Conservation (phyloP, 2,113 vertebrate species). For the Fulica atra region DNA sequence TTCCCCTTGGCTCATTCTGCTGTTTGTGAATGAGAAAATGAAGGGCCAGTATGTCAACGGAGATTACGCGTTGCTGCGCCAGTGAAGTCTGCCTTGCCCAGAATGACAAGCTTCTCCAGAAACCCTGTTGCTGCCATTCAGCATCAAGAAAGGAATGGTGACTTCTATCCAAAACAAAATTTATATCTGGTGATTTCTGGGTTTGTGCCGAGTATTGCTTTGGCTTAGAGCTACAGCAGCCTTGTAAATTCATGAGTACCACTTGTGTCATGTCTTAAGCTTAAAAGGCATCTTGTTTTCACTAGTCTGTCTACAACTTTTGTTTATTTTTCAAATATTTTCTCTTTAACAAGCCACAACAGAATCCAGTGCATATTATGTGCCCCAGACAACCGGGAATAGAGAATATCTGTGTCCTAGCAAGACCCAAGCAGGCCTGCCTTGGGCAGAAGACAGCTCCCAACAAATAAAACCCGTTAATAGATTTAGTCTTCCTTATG, state of each 20-base stretch:
- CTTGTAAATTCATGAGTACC: neutral
- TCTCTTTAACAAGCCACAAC: conserved; percentile 40
- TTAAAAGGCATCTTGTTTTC: conserved; percentile 28
- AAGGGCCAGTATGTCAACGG: neutral
- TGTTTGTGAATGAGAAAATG: neutral
- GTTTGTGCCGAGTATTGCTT: neutral
- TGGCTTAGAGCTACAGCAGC: neutral
- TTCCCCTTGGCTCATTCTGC: neutral
- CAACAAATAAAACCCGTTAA: neutral
- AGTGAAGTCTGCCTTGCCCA: neutral
- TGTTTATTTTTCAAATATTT: conserved; percentile 54
- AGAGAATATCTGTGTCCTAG: neutral
- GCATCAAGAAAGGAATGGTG: neutral
- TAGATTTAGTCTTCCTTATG: neutral
- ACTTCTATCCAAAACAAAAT: neutral
- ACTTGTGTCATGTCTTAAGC: neutral
- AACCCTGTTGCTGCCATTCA: neutral
- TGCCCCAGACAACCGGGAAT: neutral
- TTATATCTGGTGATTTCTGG: neutral
- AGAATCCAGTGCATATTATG: neutral
- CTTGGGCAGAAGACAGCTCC: conserved; percentile 21
- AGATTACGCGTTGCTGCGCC: neutral
- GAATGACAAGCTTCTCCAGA: neutral
- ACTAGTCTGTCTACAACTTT: neutral
- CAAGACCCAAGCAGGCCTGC: neutral